Base-by-base conservation (phyloP, 2,113 vertebrate genomes). In the Lates calcarifer region DNA sequence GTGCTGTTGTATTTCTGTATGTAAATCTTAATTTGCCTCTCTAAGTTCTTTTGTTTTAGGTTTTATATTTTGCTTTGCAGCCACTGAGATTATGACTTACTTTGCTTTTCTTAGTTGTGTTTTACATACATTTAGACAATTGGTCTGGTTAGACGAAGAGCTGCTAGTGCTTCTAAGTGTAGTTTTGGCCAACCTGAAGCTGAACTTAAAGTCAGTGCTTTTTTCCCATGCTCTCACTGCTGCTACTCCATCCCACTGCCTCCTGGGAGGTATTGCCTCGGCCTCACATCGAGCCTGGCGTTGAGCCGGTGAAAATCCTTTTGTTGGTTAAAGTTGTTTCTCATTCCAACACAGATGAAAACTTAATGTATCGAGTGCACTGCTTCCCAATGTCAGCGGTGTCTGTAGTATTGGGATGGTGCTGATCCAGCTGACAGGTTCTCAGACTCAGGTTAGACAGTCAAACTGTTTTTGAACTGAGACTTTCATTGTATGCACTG, bases 251-350 rank as follows among this genome's bases (percentile, higher is more conserved):
- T 67, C 60, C 1, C 66, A 11, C 37, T 12, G 13, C 29, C 73
- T 55, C 22, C 35, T 6, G 62, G 15, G 56, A 56, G 35, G 28
- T 55, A 55, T 0, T 3, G 14, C 51, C 43, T 70, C 51, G 53
- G 41, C 67, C 53, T 68, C 68, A 68, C 6, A 11, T 57, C 33
- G 58, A 65, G 56, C 65, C 49, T 58, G 39, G 58, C 5, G 20
- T 58, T 41, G 60, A 67, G 66, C 67, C 24, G 17, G 45, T 35
- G 15, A 72, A 67, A 57, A 6, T 24, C 56, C 63, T 84, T 84
- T 68, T 69, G 41, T 53, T 68, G 56, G 12, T 28, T 55, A 43
- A 61, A 39, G 33, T 45, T 70, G 57, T 55, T 55, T 14, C 26
- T 77, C 56, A 43, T 33, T 63, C 24, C n/a, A 39, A 10, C 31